phyloP scores from a whole-genome alignment of 2,113 vertebrate species.

The Halichoeres trimaculatus region DNA sequence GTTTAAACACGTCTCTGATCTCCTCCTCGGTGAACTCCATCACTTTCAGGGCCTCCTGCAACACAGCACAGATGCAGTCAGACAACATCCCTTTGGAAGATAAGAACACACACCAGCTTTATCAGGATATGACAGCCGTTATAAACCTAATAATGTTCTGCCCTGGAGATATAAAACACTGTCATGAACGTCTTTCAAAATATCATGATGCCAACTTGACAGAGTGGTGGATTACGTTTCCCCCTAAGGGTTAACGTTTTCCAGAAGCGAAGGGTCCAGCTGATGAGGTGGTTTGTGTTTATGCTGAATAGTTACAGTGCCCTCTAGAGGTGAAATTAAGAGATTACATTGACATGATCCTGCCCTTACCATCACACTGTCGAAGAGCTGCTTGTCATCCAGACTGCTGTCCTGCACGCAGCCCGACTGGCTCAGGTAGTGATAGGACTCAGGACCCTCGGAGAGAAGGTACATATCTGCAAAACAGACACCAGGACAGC shows the following conservation, averaged over 20 bases:
- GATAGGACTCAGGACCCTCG: constrained; percentile 85
- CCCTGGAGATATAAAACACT: background rate
- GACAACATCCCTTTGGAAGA: background rate
- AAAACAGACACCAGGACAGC: constrained; percentile 35
- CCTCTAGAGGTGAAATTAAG: constrained; percentile 58
- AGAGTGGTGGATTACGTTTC: constrained; percentile 1
- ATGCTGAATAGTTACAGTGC: constrained; percentile 32
- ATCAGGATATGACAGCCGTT: background rate
- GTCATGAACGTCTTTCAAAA: background rate
- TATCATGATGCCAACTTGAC: background rate
- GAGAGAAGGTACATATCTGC: constrained; percentile 87
- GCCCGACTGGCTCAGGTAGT: constrained; percentile 90
- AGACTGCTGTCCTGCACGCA: constrained; percentile 87
- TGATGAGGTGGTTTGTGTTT: background rate
- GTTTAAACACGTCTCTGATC: constrained; percentile 90
- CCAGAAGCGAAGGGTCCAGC: background rate
- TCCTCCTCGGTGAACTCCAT: constrained; percentile 91
- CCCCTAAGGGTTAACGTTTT: background rate
- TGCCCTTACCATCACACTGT: constrained; percentile 89
- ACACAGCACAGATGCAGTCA: constrained; percentile 9
- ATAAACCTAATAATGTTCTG: background rate
- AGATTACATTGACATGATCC: background rate
- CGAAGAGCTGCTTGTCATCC: constrained; percentile 88
- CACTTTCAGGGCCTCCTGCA: constrained; percentile 89
- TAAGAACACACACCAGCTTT: background rate